These are phyloP conservation scores for Crepidodera aurea DNA, from an alignment of 2,888 invertebrate species.

Conservation along the genomic window DNA sequence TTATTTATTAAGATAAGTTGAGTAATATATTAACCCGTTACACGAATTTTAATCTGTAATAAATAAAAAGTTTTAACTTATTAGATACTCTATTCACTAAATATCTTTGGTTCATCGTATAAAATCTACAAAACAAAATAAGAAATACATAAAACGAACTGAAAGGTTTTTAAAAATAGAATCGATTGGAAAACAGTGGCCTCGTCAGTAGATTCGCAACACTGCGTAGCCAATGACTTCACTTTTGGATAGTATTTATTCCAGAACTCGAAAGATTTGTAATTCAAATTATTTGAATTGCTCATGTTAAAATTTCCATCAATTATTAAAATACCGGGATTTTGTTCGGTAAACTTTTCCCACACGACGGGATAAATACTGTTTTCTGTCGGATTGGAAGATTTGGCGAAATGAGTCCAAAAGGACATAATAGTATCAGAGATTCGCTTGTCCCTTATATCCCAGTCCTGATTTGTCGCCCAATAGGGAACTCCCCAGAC, in stretches of 20 bases:
- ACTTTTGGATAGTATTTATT: slow-evolving; percentile 84
- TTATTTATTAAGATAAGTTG: no score
- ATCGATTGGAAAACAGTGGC: neutral
- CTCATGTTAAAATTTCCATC: slow-evolving; percentile 82
- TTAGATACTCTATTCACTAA: no score
- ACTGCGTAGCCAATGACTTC: slow-evolving; percentile 74
- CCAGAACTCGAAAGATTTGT: slow-evolving; percentile 84
- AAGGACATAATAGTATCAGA: slow-evolving; percentile 83
- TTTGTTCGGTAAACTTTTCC: slow-evolving; percentile 73
- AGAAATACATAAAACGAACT: neutral
- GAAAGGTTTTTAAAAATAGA: neutral
- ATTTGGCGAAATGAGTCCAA: slow-evolving; percentile 81
- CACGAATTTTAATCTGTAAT: no score
- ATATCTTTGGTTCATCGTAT: no score
- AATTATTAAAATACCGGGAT: slow-evolving; percentile 76
- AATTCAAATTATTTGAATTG: slow-evolving; percentile 72
- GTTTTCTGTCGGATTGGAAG: slow-evolving; percentile 74
- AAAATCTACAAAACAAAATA: no score
- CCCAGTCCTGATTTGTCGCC: slow-evolving; percentile 74
- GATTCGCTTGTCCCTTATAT: slow-evolving; percentile 77
- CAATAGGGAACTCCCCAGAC: slow-evolving; percentile 84
- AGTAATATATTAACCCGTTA: no score
- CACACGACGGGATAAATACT: slow-evolving; percentile 76
- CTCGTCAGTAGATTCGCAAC: slow-evolving; percentile 70
- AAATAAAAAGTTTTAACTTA: no score